Evolutionary conservation across 2,888 invertebrate genomes (phyloP), one percentile per base, ranked within the genome.

Genomic region (Invenusta paracnida): DNA sequence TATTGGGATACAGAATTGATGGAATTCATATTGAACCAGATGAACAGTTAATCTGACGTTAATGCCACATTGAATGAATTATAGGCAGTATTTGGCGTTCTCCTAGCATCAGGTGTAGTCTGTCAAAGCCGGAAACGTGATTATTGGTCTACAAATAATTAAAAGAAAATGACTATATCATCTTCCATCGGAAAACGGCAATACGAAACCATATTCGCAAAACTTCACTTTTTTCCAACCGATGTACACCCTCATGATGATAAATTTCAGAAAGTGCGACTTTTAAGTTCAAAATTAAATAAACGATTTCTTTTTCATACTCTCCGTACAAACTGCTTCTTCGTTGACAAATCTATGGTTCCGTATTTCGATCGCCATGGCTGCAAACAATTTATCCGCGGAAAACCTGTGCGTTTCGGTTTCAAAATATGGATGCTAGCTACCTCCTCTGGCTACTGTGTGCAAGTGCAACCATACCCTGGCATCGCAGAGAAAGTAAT

Each of bases 381-480:
- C 5, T 79, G 79, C n/a, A 79, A 79, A 27, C 79, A 79, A 79
- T 79, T 79, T 23, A 79, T 79, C 79, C n/a, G 79, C 23, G 79
- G 79, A 5, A 79, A 27, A 27, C 79, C 79, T 25, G 79, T 79
- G 79, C 23, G 17, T 48, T 48, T 48, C 48, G 17, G 48, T 17
- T 48, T 48, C 48, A 48, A 48, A 27, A 27, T 79, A 5, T 79
- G 79, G 79, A 79, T 79, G 79, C 79, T 79, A n/a, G 27, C 79
- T 23, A 79, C 79, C 23, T 79, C 23, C 5, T 79, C 79, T 79
- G 79, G 79, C n/a, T 79, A 79, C 27, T 79, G 79, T 79, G 79
- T 79, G 2, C 79, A 79, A 23, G 23, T 79, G n/a, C 79, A 79
- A 27, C 79, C 79, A 27, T 79, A 79, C 27, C 79, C 79, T 25